phyloP scores from a whole-genome alignment of 1,140 invertebrate genomes.

The Lucilia sericata region DNA sequence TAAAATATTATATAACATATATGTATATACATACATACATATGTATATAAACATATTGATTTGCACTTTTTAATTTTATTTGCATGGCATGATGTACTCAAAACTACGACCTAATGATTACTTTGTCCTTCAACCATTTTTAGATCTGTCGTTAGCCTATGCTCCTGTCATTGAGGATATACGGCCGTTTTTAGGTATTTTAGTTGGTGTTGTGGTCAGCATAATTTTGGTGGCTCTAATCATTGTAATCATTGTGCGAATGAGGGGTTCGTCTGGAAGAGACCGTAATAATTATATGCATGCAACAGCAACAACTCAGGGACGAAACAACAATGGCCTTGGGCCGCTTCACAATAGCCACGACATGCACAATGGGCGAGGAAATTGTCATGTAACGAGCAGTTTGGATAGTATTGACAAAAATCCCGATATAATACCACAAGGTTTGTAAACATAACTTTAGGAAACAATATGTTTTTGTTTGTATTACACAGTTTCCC shows the following conservation, averaged over 20 bases:
- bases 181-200: constrained; percentile 78
- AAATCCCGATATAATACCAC: constrained; percentile 83
- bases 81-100: background rate
- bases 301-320: constrained; percentile 65
- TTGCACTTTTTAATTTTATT: constrained; percentile 1
- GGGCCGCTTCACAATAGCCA: constrained; percentile 57
- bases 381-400: constrained; percentile 69
- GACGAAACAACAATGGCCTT: constrained; percentile 53
- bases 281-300: constrained; percentile 77
- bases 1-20: too few relatives aligned
- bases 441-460: constrained; percentile 69
- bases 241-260: constrained; percentile 79
- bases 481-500: too few relatives aligned
- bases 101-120: constrained; percentile 30
- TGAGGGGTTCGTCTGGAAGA: constrained; percentile 73
- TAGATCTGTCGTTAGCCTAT: constrained; percentile 64
- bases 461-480: too few relatives aligned
- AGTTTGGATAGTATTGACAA: constrained; percentile 78
- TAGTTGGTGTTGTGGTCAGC: constrained; percentile 79
- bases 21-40: too few relatives aligned
- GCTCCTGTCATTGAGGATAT: constrained; percentile 73
- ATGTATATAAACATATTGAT: too few relatives aligned
- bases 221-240: constrained; percentile 78
- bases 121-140: background rate
- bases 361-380: constrained; percentile 64